These are phyloP conservation scores for Archips crataeganus DNA, from an alignment of 2,888 invertebrate genomes.

Conservation along the genomic window DNA sequence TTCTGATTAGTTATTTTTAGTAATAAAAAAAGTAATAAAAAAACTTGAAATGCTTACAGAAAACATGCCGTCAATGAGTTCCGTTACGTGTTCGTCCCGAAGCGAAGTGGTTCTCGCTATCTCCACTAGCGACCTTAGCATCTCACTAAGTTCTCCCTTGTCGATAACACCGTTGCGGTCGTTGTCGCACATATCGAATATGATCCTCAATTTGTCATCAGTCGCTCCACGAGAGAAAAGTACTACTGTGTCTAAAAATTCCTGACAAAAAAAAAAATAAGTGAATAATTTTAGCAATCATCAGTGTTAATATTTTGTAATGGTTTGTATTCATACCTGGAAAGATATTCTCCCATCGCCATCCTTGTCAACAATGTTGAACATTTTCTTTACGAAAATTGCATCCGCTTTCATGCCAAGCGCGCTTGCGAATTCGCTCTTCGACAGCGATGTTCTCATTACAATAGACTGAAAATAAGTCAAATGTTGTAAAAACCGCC, in stretches of 20 bases:
- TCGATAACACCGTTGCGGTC: constrained; percentile 97
- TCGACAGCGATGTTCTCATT: constrained; percentile 96
- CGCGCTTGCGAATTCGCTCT: constrained; percentile 97
- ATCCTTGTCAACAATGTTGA: constrained; percentile 98
- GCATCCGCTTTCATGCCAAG: constrained; percentile 98
- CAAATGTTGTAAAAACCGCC: no score
- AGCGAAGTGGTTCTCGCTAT: constrained; percentile 96
- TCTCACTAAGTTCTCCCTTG: constrained; percentile 96
- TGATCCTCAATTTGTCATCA: constrained; percentile 96
- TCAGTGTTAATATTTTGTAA: neutral
- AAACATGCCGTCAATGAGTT: constrained; percentile 97
- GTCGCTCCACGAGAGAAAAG: constrained; percentile 96
- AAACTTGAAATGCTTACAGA: constrained; percentile 79
- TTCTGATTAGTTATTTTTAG: neutral
- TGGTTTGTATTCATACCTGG: constrained; percentile 83
- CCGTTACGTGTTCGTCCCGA: constrained; percentile 95
- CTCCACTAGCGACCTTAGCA: constrained; percentile 96
- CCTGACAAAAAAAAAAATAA: constrained; percentile 74
- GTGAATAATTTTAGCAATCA: neutral
- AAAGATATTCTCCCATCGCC: constrained; percentile 97
- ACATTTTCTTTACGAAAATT: constrained; percentile 98
- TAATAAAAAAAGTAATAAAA: neutral
- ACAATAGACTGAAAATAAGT: constrained; percentile 89
- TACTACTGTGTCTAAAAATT: constrained; percentile 97
- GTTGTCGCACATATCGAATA: constrained; percentile 99